A percentile compares a stretch with the other conserved stretches of the same genome.
Conservation (phyloP, 2,113 vertebrate genomes). For the Leptodactylus fuscus region DNA sequence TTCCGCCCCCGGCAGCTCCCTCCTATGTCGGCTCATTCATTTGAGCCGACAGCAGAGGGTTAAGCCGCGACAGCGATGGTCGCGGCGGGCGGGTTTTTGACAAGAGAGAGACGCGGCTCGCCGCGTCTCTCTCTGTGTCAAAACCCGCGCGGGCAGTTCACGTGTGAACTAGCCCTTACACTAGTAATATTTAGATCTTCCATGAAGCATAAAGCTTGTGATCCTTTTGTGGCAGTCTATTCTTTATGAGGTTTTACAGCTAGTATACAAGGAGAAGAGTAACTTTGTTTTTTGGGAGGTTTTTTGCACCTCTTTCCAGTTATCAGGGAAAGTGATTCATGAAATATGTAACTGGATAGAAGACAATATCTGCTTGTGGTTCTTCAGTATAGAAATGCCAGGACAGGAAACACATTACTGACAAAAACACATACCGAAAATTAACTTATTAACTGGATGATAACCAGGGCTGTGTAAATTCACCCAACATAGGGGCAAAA, state of each 20-base stretch:
- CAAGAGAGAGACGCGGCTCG: no score
- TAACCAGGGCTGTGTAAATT: constrained; percentile 14
- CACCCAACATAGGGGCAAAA: constrained; percentile 31
- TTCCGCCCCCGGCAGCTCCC: no score
- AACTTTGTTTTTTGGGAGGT: no score
- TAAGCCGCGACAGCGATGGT: no score
- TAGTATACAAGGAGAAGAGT: not conserved
- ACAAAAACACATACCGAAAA: not conserved
- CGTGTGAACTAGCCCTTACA: no score
- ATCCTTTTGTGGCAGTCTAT: not conserved
- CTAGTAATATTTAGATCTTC: not conserved
- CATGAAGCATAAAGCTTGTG: not conserved
- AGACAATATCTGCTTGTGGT: not conserved
- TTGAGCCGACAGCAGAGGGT: no score
- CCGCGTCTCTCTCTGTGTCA: no score
- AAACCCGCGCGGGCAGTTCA: no score
- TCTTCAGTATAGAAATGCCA: not conserved
- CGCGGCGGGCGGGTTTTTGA: no score
- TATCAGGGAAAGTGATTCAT: not conserved
- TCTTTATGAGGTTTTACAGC: not conserved
- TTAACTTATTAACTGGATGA: constrained; percentile 35
- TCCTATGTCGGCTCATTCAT: no score
- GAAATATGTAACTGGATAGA: not conserved
- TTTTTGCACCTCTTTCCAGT: no score
- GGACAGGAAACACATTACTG: not conserved